Evolutionary conservation across 2,797 vertebrate species (phyloP), one percentile per base, ranked within the genome.

Genomic region (Crypturellus tataupa): DNA sequence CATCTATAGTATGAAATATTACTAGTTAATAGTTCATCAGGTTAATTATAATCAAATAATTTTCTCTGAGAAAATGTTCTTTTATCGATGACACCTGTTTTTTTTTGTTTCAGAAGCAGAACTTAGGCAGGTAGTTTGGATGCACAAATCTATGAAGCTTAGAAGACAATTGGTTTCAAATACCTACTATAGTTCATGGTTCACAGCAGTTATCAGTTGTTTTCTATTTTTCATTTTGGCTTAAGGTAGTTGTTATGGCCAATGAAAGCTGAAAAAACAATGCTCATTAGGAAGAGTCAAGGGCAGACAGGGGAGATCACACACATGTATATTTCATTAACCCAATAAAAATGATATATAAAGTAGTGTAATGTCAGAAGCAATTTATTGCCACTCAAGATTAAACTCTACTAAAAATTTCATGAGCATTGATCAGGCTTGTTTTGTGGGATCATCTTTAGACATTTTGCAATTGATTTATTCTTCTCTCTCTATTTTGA

Each of bases 321-420:
- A 76, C 53, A 63, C 42, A 91, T 81, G 10, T 73, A 77, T 91
- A 94, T 86, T 96, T 94, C 75, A 89, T 91, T 90, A 90, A 68
- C 68, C 53, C 55, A 82, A 91, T 88, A 95, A 88, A 92, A 87
- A 89, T 77, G 6, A 81, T 90, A 84, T 29, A 94, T 79, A 95
- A 88, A 91, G 60, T 68, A 82, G 71, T n/a, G 44, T 46, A 64
- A 68, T 68, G 90, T 93, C 94, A 96, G 78, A 81, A 93, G 70
- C 39, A 88, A 96, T 94, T 92, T 94, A 95, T 53, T 73, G 58
- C 47, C 85, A 47, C 72, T 82, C 51, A 64, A 42, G 17, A 33
- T 73, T 90, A 92, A 88, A 85, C 47, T 87, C 78, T 18, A 90
- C 62, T 93, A 81, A 90, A 95, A 94, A 93, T 91, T 96, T 94